phyloP scores from a whole-genome alignment of 2,113 vertebrate genomes.

The Indri indri region DNA sequence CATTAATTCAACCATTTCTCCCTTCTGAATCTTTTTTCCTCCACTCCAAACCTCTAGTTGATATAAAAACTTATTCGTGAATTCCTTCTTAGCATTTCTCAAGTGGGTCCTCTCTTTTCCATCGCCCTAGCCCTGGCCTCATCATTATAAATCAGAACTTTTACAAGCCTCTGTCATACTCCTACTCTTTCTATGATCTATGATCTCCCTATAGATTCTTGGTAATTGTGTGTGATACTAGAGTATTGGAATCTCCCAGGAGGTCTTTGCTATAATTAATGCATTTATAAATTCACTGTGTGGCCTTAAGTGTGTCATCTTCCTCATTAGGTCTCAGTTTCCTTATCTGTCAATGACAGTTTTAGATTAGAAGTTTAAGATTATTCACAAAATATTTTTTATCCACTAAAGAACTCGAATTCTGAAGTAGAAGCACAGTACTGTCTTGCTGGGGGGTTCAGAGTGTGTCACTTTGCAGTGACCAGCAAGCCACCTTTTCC shows the following conservation, averaged over 20 bases:
- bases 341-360: background rate
- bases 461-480: background rate
- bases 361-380: background rate
- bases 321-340: background rate
- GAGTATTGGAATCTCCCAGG: fast-evolving
- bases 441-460: background rate
- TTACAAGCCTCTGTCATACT: background rate
- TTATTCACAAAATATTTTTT: background rate
- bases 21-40: background rate
- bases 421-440: background rate
- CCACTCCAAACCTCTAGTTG: background rate
- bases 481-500: background rate
- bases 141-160: background rate
- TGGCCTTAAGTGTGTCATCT: background rate
- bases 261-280: background rate
- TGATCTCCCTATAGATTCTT: background rate
- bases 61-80: background rate
- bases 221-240: background rate
- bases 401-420: background rate
- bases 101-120: background rate
- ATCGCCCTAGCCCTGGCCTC: background rate
- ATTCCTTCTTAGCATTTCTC: background rate
- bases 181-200: background rate
- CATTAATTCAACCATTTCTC: no score
- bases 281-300: background rate